Evolutionary conservation across 1,140 invertebrate genomes (phyloP), one percentile per base, ranked within the genome.

Genomic region (Brachystomella parvula): DNA sequence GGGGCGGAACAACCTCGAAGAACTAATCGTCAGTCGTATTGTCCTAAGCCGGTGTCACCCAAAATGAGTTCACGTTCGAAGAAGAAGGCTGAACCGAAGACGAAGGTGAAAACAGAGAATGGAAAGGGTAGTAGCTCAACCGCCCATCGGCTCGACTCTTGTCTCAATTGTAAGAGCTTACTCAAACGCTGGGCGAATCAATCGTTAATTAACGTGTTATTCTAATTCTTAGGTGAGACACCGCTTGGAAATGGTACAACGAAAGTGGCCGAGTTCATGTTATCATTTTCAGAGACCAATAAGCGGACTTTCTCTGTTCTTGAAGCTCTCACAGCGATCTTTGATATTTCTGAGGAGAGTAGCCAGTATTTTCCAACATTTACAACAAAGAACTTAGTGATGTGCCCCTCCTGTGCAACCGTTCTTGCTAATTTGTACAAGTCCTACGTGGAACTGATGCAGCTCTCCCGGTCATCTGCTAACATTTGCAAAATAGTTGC

Each of bases 161-260:
- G 49, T 24, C 49, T 53, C 49, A 53, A 53, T 24, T 53, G 49
- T n/a, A n/a, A n/a, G n/a, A n/a, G n/a, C n/a, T n/a, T n/a, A n/a
- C n/a, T n/a, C n/a, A n/a, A n/a, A n/a, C n/a, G n/a, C n/a, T n/a
- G n/a, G n/a, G n/a, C n/a, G n/a, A n/a, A n/a, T n/a, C n/a, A n/a
- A n/a, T n/a, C n/a, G n/a, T n/a, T n/a, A n/a, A n/a, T n/a, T n/a
- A n/a, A n/a, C n/a, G n/a, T n/a, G n/a, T n/a, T n/a, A n/a, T n/a
- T n/a, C n/a, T n/a, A n/a, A n/a, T n/a, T n/a, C n/a, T n/a, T n/a
- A n/a, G n/a, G n/a, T 26, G 49, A 53, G 24, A 53, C 49, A 9
- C 49, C 49, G 24, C 49, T 53, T 15, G 49, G 49, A 15, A 53
- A 53, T 53, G 49, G 49, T 17, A 53, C 49, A 9, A 53, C 49